These are phyloP conservation scores for Ianthella basta DNA, from an alignment of 37 sponge, comb jelly and placozoan species.

Conservation along the genomic window DNA sequence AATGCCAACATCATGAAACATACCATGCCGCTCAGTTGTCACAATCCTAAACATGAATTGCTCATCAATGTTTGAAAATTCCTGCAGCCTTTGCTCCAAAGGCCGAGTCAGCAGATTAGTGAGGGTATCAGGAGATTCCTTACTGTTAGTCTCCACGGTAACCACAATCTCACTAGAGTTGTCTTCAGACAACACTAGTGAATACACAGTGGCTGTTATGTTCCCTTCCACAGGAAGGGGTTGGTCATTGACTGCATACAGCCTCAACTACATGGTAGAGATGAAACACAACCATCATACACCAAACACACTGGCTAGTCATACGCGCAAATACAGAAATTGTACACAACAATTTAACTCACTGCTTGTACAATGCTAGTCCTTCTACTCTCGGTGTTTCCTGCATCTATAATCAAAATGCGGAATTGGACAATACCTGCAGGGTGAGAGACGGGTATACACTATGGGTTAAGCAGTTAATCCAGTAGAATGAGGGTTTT, in stretches of 20 bases:
- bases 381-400: not conserved
- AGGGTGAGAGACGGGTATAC: not conserved
- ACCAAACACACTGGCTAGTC: no score
- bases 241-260: not conserved
- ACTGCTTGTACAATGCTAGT: not conserved
- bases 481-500: no score
- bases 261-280: not conserved
- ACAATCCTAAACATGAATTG: not conserved
- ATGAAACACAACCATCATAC: not conserved
- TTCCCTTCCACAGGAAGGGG: no score
- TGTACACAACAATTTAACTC: not conserved
- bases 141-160: not conserved
- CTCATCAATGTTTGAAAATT: not conserved
- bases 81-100: not conserved
- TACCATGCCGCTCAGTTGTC: not conserved
- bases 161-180: not conserved
- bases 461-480: no score
- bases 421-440: conserved; percentile 20
- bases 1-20: not conserved
- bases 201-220: not conserved
- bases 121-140: not conserved
- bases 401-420: not conserved
- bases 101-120: not conserved
- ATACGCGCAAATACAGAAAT: no score
- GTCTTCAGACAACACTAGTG: not conserved